These are phyloP conservation scores for Tortricodes alternella DNA, from an alignment of 2,888 invertebrate genomes.

Conservation along the genomic window DNA sequence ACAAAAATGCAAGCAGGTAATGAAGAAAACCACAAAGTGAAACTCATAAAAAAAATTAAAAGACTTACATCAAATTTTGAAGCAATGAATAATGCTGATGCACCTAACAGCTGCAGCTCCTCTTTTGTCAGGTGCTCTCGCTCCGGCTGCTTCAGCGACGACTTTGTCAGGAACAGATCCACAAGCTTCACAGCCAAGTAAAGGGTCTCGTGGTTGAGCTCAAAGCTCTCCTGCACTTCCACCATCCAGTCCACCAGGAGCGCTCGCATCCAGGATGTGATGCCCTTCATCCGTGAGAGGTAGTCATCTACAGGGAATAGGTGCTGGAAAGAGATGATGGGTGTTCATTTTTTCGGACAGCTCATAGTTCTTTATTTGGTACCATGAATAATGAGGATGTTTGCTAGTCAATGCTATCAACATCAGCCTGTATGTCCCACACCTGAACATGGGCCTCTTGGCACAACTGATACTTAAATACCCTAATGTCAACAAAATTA, in stretches of 20 bases:
- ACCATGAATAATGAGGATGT: too few species aligned
- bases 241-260: conserved; percentile 99
- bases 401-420: too few species aligned
- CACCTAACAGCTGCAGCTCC: conserved; percentile 94
- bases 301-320: conserved; percentile 91
- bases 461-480: too few species aligned
- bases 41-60: not conserved
- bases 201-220: conserved; percentile 98
- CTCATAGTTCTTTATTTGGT: too few species aligned
- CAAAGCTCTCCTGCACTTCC: conserved; percentile 98
- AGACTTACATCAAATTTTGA: conserved; percentile 96
- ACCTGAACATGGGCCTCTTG: too few species aligned
- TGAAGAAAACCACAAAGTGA: too few species aligned
- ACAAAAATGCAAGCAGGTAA: too few species aligned
- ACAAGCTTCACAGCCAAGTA: conserved; percentile 98
- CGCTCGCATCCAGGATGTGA: conserved; percentile 94
- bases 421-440: too few species aligned
- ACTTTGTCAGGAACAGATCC: conserved; percentile 89
- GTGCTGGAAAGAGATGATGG: conserved; percentile 62
- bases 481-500: too few species aligned
- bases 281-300: conserved; percentile 88
- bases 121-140: conserved; percentile 88
- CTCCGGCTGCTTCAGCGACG: conserved; percentile 53
- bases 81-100: conserved; percentile 95
- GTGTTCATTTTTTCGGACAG: too few species aligned